A percentile compares a stretch with the other conserved stretches of the same genome.
Conservation (phyloP, 1,140 invertebrate species). For the Hetaerina americana region DNA sequence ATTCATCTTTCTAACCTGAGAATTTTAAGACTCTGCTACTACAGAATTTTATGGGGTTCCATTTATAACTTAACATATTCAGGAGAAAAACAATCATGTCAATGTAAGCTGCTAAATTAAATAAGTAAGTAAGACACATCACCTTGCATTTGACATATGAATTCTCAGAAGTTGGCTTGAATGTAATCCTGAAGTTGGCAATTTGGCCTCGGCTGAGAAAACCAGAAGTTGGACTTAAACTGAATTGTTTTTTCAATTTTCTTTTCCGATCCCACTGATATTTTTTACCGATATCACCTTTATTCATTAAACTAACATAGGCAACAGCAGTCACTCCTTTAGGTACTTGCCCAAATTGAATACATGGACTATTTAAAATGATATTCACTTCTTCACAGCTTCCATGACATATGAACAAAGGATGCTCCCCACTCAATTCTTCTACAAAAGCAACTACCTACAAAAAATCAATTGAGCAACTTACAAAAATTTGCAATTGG, state of each 20-base stretch:
- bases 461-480: too few species aligned
- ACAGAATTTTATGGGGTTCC: too few species aligned
- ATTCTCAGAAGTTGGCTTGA: neutral
- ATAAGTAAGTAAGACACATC: too few species aligned
- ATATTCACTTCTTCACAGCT: neutral
- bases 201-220: neutral
- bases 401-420: neutral
- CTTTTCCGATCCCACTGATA: neutral
- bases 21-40: too few species aligned
- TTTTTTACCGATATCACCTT: neutral
- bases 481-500: too few species aligned
- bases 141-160: neutral
- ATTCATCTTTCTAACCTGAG: too few species aligned
- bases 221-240: neutral
- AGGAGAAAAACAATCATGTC: too few species aligned
- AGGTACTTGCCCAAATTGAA: neutral
- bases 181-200: neutral
- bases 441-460: neutral
- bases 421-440: neutral
- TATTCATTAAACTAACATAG: neutral
- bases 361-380: neutral
- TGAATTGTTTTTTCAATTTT: neutral
- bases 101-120: too few species aligned
- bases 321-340: neutral
- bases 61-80: too few species aligned